Evolutionary conservation across 2,797 vertebrate genomes (phyloP), one percentile per base, ranked within the genome.

Genomic region (Melanotaenia trifasciata): DNA sequence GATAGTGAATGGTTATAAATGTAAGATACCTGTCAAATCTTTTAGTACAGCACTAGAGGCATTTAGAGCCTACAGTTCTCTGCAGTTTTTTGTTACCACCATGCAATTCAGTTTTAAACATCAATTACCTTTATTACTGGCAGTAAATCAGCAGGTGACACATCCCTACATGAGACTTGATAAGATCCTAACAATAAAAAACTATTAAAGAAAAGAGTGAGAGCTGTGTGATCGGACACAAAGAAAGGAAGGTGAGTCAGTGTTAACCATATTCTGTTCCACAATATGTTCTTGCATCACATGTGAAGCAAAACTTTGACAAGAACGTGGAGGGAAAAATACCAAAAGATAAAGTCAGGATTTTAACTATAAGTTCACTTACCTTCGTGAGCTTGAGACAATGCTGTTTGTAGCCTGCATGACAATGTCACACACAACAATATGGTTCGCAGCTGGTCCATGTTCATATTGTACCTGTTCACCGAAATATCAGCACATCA

Each of bases 381-480:
- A 96, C 94, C 94, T 92, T 94, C 93, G 57, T 94, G 92, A 3
- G 89, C 88, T 87, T 94, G 93, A 11, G 79, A 45, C 63, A 67
- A 71, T 33, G 81, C 64, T 30, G 80, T 65, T 28, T 74, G 85
- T 2, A 89, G 68, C 61, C 65, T 73, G 79, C 88, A 88, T 3
- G 71, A 64, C 36, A 93, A 71, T 36, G 82, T 67, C 59, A 90
- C 40, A 70, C 81, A 86, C 33, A 93, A 33, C 13, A 89, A 67
- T 56, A 91, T 35, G 61, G 92, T 74, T 84, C 74, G 47, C 89
- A 84, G 85, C 67, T 72, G 69, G 43, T 88, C 58, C 92, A 94
- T 93, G 71, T 58, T 91, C 77, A 61, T 47, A 63, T 67, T 9
- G 16, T 74, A 18, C 61, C 24, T 70, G 3, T 74, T 88, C 4